Evolutionary conservation across 1,140 invertebrate genomes (phyloP), one percentile per base, ranked within the genome.

Genomic region (Pteromalus puparum): DNA sequence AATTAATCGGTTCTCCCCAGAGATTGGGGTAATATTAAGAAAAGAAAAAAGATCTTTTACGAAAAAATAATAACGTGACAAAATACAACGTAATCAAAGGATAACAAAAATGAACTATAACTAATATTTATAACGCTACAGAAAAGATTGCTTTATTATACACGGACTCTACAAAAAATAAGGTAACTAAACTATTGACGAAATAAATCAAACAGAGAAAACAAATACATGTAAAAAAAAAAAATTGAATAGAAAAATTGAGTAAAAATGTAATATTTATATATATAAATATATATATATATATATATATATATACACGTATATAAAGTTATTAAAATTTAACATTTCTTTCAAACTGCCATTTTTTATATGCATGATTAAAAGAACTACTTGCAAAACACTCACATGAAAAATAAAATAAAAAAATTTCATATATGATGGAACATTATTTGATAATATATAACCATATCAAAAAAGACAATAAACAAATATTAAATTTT

Each of bases 401-500:
- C 24, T 34, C 21, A 24, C 86, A 79, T 15, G 77, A 84, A 84
- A 86, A 70, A 87, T 77, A 73, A 86, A 86, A 75, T 86, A 84
- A 53, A 42, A 34, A 74, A 68, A 79, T 82, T 28, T 72, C 34
- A 78, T 72, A n/a, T 42, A 75, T 74, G 84, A 53, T 86, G 68
- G 26, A 74, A 82, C 68, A 76, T 68, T 77, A 48, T 75, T 67
- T 30, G 82, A 68, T 80, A 68, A 81, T 77, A 82, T 76, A 82
- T 77, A 83, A 24, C 53, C 24, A 73, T 34, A 86, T 73, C 46
- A 81, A 18, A 82, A 87, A 73, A 84, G 73, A 86, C 24, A 84
- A 85, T 77, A 83, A 83, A 85, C 53, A 84, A 83, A 80, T 78
- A 82, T 74, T 34, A 83, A 87, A 87, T 82, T 87, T 86, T 87